These are phyloP conservation scores for Goniozus legneri DNA, from an alignment of 1,140 invertebrate genomes.

Conservation along the genomic window DNA sequence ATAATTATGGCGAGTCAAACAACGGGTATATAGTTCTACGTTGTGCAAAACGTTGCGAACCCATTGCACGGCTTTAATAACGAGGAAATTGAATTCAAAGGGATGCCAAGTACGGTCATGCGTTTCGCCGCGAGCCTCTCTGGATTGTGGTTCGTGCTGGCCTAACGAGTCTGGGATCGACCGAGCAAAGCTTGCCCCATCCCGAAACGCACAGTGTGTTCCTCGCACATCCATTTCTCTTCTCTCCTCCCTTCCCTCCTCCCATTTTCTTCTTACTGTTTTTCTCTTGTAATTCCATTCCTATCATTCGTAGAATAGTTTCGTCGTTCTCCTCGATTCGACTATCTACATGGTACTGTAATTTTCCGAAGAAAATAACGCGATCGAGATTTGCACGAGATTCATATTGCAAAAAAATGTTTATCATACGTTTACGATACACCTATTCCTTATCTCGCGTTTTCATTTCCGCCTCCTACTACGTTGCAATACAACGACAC, in stretches of 20 bases:
- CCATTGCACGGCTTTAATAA: conserved; percentile 33
- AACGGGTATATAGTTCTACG: conserved; percentile 23
- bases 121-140: conserved; percentile 1
- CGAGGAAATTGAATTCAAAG: conserved; percentile 22
- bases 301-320: too few species aligned
- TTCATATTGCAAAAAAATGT: too few species aligned
- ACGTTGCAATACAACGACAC: too few species aligned
- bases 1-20: conserved; percentile 36
- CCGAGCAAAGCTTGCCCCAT: conserved; percentile 10
- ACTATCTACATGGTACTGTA: too few species aligned
- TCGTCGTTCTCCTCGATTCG: too few species aligned
- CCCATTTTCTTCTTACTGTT: background rate
- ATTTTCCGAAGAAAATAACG: too few species aligned
- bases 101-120: background rate
- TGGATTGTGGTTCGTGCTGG: conserved; percentile 13
- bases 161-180: conserved; percentile 22
- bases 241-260: background rate
- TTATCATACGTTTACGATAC: too few species aligned
- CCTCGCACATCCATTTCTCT: background rate
- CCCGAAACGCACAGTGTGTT: conserved; percentile 2
- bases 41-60: conserved; percentile 29
- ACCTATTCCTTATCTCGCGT: too few species aligned
- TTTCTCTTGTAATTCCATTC: background rate
- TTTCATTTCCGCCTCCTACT: too few species aligned
- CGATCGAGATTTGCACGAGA: too few species aligned